Evolutionary conservation across 1,140 invertebrate genomes (phyloP).

Genomic region (Phortica variegata): DNA sequence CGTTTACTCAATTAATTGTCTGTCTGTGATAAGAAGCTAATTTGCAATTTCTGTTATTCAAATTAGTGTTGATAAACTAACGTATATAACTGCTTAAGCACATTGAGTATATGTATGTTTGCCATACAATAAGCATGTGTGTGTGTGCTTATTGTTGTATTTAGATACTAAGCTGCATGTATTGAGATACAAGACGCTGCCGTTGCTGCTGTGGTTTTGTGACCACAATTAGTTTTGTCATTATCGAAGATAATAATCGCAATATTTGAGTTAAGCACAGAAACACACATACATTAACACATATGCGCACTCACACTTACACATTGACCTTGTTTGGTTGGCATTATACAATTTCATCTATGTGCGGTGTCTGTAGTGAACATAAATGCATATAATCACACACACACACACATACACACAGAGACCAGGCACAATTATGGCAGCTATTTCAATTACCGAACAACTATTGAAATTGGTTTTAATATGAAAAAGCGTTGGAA

Average conservation of each 20-base stretch:
- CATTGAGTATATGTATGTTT: constrained; percentile 20
- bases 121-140: too few species aligned
- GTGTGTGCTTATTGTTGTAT: too few species aligned
- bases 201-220: constrained; percentile 19
- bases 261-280: constrained; percentile 44
- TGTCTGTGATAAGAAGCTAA: too few species aligned
- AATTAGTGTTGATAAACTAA: constrained; percentile 42
- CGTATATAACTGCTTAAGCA: constrained; percentile 46
- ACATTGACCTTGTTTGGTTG: constrained; percentile 36
- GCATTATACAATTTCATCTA: too few species aligned
- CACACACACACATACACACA: constrained; percentile 7
- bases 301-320: constrained; percentile 23
- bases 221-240: constrained; percentile 50
- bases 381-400: constrained; percentile 16
- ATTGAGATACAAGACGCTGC: too few species aligned
- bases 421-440: constrained; percentile 20
- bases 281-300: too few species aligned
- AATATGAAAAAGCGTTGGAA: too few species aligned
- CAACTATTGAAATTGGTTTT: too few species aligned
- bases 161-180: too few species aligned
- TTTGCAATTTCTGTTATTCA: constrained; percentile 51
- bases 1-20: too few species aligned
- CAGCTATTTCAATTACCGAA: constrained; percentile 42
- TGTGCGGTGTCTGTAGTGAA: constrained; percentile 18
- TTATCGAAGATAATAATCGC: constrained; percentile 51